These are phyloP conservation scores for Myotis daubentonii DNA, from an alignment of 2,797 vertebrate genomes.

Conservation along the genomic window DNA sequence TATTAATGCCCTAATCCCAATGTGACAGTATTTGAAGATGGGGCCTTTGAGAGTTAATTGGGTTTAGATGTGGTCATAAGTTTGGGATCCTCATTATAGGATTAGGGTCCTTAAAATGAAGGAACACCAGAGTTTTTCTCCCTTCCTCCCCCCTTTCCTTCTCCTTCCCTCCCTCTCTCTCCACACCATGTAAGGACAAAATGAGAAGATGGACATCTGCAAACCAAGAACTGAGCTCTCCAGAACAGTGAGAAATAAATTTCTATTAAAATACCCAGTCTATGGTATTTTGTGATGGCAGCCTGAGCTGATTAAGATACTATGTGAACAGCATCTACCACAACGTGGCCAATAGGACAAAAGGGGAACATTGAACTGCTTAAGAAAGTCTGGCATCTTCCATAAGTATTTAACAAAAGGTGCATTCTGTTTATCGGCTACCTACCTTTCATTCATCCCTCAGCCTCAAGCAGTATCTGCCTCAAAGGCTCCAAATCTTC, in stretches of 20 bases:
- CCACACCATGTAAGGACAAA: neutral
- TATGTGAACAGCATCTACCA: neutral
- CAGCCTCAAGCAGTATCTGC: neutral
- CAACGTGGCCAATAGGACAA: neutral
- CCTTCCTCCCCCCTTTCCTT: neutral
- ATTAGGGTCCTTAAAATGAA: neutral
- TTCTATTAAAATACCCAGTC: neutral
- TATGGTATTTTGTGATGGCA: neutral
- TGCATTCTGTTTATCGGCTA: neutral
- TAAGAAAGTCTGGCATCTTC: conserved; percentile 3
- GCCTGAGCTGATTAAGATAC: neutral
- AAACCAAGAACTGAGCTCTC: neutral
- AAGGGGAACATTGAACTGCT: neutral
- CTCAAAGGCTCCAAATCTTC: conserved; percentile 13
- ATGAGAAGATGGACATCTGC: neutral
- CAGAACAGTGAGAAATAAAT: neutral
- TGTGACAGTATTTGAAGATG: neutral
- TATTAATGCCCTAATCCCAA: neutral
- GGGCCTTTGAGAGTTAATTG: neutral
- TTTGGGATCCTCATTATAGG: neutral
- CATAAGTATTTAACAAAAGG: conserved; percentile 36
- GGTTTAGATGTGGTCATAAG: neutral
- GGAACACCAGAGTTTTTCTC: neutral
- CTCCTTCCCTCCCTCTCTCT: neutral
- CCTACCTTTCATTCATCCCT: conserved; percentile 21